These are phyloP conservation scores for Leptosomus discolor DNA, from an alignment of 2,113 vertebrate genomes.

Conservation along the genomic window DNA sequence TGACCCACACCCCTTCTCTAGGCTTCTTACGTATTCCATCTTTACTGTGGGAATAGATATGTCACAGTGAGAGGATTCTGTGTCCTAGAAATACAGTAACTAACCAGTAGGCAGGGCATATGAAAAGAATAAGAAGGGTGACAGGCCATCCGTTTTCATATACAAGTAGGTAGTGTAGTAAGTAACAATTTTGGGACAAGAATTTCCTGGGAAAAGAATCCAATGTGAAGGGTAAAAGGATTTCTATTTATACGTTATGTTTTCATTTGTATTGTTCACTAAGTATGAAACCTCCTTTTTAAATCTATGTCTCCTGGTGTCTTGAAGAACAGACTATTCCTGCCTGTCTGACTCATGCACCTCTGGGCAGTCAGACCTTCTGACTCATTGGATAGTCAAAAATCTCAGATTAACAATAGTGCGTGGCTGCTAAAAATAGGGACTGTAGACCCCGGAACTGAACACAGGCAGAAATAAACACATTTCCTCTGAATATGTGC, in stretches of 20 bases:
- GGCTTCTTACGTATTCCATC: not conserved
- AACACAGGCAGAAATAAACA: slow-evolving; percentile 42
- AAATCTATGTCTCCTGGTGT: slow-evolving; percentile 48
- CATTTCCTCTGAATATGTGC: not conserved
- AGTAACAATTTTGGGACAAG: not conserved
- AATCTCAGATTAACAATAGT: slow-evolving; percentile 68
- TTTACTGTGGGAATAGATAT: slow-evolving; percentile 6
- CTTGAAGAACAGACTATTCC: slow-evolving; percentile 69
- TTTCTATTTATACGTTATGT: slow-evolving; percentile 61
- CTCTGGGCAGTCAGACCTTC: slow-evolving; percentile 73
- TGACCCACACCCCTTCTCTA: not conserved
- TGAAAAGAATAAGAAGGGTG: not conserved
- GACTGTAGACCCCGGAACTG: slow-evolving; percentile 6
- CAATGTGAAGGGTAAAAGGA: slow-evolving; percentile 36
- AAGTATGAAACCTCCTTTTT: slow-evolving; percentile 55
- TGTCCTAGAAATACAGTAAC: slow-evolving; percentile 50
- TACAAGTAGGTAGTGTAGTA: not conserved
- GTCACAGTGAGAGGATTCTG: not conserved
- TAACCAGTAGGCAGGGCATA: not conserved
- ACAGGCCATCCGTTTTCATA: not conserved
- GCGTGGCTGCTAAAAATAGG: slow-evolving; percentile 69
- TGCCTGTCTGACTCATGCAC: slow-evolving; percentile 72
- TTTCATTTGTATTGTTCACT: slow-evolving; percentile 55
- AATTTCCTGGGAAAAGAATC: slow-evolving; percentile 23
- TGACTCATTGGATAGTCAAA: slow-evolving; percentile 72